Conservation (phyloP, 2,113 vertebrate species). For the Nothocercus nigrocapillus region DNA sequence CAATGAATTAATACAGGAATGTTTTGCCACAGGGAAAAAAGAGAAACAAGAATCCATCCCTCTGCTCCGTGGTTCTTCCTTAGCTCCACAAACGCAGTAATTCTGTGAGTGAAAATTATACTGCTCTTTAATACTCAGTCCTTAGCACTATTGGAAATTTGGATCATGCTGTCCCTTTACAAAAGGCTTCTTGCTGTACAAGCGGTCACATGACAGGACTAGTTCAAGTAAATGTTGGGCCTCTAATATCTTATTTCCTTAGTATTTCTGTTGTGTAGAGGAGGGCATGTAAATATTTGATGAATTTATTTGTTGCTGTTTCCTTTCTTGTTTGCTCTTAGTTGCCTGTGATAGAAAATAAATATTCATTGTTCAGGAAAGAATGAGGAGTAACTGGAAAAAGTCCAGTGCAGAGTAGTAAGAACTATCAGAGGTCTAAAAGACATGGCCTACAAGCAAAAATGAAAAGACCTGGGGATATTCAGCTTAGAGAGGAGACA, state of each 20-base stretch:
- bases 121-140: background rate
- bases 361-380: background rate
- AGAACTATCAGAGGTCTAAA: background rate
- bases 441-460: background rate
- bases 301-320: background rate
- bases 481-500: background rate
- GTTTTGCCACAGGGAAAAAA: constrained; percentile 53
- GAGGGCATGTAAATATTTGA: background rate
- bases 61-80: background rate
- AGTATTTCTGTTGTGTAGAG: background rate
- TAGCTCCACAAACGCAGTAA: constrained; percentile 11
- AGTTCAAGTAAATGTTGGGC: background rate
- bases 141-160: constrained; percentile 37
- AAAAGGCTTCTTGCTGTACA: background rate
- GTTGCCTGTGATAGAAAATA: background rate
- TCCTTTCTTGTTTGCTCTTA: background rate
- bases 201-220: background rate
- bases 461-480: background rate
- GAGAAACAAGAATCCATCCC: background rate
- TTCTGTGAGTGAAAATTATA: background rate
- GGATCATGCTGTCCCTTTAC: background rate
- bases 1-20: constrained; percentile 48
- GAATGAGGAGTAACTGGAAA: background rate
- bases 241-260: background rate
- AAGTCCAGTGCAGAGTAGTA: background rate